Conservation (phyloP, 2,797 vertebrate species). For the Sciurus carolinensis region DNA sequence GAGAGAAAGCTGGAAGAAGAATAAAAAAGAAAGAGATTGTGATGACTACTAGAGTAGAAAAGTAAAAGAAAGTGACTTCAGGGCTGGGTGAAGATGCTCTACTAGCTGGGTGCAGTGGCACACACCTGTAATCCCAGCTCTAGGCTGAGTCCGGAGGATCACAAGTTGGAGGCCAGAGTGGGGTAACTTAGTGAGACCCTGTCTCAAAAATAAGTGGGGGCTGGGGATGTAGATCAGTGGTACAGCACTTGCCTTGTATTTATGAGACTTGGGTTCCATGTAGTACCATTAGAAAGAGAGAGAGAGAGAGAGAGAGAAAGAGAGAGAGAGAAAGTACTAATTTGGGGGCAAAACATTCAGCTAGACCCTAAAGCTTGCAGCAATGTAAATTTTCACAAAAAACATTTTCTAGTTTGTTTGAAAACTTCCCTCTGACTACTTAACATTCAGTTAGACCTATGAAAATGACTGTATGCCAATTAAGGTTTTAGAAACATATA, state of each 20-base stretch:
- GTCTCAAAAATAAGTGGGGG: no score
- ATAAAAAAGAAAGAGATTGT: neutral
- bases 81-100: neutral
- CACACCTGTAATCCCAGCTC: no score
- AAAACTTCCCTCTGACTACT: neutral
- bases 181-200: no score
- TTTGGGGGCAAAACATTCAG: constrained; percentile 18
- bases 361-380: neutral
- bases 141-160: no score
- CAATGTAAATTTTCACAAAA: constrained; percentile 26
- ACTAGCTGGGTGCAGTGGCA: no score
- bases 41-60: neutral
- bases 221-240: no score
- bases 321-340: neutral
- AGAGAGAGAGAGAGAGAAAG: no score
- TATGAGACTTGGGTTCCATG: no score
- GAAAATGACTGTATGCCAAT: constrained; percentile 1
- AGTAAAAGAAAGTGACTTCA: constrained; percentile 9
- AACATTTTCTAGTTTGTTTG: constrained; percentile 39
- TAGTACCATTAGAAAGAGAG: no score
- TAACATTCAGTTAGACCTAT: neutral
- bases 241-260: no score
- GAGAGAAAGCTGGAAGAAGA: neutral
- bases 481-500: constrained; percentile 34
- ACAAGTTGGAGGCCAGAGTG: no score